Percentiles rank a stretch among this genome's conserved stretches.
phyloP scores from a whole-genome alignment of 2,113 vertebrate genomes.

The Sminthopsis crassicaudata region DNA sequence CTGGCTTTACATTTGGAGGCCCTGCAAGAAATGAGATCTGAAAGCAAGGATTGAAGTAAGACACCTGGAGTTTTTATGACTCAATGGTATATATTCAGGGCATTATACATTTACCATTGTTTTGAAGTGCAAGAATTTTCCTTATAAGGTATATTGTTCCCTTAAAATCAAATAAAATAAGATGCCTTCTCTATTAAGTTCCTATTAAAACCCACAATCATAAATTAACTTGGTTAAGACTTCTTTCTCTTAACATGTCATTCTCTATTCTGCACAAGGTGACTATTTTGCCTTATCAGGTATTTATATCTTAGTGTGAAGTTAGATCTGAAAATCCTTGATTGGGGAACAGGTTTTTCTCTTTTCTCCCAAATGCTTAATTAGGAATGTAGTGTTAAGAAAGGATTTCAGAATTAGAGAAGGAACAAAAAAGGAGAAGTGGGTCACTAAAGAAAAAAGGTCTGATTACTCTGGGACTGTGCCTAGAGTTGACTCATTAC shows the following conservation, averaged over 20 bases:
- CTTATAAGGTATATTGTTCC: background rate
- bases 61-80: too few relatives aligned
- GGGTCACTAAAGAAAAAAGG: too few relatives aligned
- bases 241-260: background rate
- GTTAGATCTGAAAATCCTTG: background rate
- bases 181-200: background rate
- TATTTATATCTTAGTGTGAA: background rate
- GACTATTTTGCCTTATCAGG: background rate
- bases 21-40: too few relatives aligned
- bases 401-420: background rate
- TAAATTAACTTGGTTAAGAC: background rate
- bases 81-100: too few relatives aligned
- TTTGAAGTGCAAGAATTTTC: background rate
- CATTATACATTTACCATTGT: background rate
- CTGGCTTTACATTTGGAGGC: too few relatives aligned
- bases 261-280: background rate
- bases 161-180: background rate
- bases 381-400: background rate
- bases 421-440: background rate
- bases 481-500: fast-evolving
- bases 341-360: background rate
- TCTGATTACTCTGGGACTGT: fast-evolving
- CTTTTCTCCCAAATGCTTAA: background rate
- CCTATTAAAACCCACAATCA: background rate
- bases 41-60: too few relatives aligned